Evolutionary conservation across 2,797 vertebrate genomes (phyloP).

Genomic region (Mastacembelus armatus): DNA sequence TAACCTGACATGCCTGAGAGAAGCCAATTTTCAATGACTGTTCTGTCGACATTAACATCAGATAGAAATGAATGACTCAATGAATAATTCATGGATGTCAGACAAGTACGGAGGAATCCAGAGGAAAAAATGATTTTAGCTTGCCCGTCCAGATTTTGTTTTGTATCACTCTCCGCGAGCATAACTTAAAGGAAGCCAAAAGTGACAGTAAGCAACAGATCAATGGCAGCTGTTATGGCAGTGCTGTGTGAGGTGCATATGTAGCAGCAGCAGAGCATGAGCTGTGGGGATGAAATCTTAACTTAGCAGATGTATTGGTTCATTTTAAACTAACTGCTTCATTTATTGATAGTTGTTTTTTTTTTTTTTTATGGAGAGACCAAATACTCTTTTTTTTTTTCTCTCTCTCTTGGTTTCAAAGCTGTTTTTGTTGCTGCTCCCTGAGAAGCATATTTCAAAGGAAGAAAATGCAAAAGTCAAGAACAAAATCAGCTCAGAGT

Average conservation of each 20-base stretch:
- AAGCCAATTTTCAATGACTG: background rate
- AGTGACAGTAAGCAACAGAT: constrained; percentile 35
- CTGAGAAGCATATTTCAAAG: background rate
- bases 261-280: constrained; percentile 13
- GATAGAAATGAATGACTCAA: constrained; percentile 31
- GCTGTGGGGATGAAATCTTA: constrained; percentile 8
- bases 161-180: background rate
- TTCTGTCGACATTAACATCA: constrained; percentile 31
- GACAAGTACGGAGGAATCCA: background rate
- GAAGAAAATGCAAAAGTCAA: background rate
- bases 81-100: constrained; percentile 41
- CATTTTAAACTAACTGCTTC: background rate
- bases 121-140: background rate
- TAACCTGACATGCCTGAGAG: background rate
- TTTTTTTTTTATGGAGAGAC: background rate
- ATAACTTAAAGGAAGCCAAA: constrained; percentile 19
- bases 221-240: constrained; percentile 11
- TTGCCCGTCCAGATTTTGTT: background rate
- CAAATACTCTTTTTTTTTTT: background rate
- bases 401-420: background rate
- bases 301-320: background rate
- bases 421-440: background rate
- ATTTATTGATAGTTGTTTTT: background rate
- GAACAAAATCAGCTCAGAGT: background rate
- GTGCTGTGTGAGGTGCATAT: constrained; percentile 26